Conservation (phyloP, 2,797 vertebrate species). For the Falco naumanni region DNA sequence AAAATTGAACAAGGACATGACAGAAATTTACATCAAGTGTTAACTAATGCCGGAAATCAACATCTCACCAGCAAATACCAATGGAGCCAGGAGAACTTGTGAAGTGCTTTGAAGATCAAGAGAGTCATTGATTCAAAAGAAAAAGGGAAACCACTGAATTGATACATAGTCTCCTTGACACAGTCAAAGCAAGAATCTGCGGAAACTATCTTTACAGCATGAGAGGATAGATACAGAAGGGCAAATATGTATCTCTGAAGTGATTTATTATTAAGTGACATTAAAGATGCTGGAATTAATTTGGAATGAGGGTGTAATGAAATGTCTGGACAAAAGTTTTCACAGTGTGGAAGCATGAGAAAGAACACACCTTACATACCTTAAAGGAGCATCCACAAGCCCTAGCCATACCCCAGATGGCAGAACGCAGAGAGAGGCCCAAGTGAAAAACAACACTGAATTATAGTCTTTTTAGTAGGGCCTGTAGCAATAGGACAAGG, state of each 20-base stretch:
- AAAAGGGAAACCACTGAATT: background rate
- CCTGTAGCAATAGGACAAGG: too few relatives aligned
- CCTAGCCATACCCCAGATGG: background rate
- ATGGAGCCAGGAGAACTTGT: background rate
- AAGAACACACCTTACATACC: background rate
- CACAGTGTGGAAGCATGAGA: background rate
- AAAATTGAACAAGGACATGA: background rate
- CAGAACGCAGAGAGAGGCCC: background rate
- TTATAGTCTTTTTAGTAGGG: background rate
- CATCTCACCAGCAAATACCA: background rate
- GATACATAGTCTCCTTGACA: background rate
- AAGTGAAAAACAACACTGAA: background rate
- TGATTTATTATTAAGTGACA: background rate
- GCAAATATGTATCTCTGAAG: background rate
- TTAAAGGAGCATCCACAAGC: background rate
- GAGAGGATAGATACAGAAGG: background rate
- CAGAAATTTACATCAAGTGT: background rate
- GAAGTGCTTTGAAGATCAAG: background rate
- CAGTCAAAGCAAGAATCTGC: background rate
- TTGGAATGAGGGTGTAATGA: background rate
- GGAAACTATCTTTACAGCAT: background rate
- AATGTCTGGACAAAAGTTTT: background rate
- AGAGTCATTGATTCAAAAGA: background rate
- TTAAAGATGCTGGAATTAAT: background rate
- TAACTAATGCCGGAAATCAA: background rate